Evolutionary conservation across 2,797 vertebrate species (phyloP).

Genomic region (Crocidura indochinensis): DNA sequence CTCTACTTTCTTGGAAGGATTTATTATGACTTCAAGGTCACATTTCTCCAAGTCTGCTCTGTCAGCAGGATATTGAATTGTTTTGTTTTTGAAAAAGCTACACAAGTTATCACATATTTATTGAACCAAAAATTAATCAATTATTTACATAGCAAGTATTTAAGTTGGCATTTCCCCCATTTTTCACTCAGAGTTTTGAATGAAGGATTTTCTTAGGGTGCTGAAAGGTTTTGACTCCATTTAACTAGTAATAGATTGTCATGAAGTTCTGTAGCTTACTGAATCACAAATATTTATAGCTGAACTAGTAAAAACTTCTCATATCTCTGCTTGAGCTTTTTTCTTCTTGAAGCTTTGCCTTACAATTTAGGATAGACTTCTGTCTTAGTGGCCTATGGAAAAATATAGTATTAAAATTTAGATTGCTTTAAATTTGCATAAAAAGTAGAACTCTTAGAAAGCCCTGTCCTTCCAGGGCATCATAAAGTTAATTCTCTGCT

Average conservation of each 20-base stretch:
- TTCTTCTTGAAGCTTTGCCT: slow-evolving; percentile 61
- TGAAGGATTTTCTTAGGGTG: slow-evolving; percentile 5
- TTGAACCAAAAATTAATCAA: slow-evolving; percentile 37
- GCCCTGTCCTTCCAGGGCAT: neutral
- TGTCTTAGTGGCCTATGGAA: slow-evolving; percentile 3
- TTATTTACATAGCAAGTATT: slow-evolving; percentile 1
- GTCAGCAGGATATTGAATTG: slow-evolving; percentile 10
- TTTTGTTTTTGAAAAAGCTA: slow-evolving; percentile 54
- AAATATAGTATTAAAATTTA: slow-evolving; percentile 69
- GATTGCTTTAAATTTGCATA: slow-evolving; percentile 75
- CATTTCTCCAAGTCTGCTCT: slow-evolving; percentile 41
- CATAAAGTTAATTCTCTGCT: neutral
- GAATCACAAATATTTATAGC: slow-evolving; percentile 13
- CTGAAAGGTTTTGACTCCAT: neutral
- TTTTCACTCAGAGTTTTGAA: neutral
- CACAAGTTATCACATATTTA: slow-evolving; percentile 62
- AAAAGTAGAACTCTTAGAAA: slow-evolving; percentile 24
- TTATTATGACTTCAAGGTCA: neutral
- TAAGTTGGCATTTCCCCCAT: slow-evolving; percentile 23
- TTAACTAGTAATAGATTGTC: slow-evolving; percentile 44
- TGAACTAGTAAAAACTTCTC: neutral
- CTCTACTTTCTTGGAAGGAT: slow-evolving; percentile 47
- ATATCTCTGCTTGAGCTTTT: slow-evolving; percentile 41
- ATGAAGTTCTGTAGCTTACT: slow-evolving; percentile 16
- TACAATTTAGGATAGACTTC: slow-evolving; percentile 42